Base-by-base conservation (phyloP, 2,113 vertebrate genomes). In the Cynopterus brachyotis region DNA sequence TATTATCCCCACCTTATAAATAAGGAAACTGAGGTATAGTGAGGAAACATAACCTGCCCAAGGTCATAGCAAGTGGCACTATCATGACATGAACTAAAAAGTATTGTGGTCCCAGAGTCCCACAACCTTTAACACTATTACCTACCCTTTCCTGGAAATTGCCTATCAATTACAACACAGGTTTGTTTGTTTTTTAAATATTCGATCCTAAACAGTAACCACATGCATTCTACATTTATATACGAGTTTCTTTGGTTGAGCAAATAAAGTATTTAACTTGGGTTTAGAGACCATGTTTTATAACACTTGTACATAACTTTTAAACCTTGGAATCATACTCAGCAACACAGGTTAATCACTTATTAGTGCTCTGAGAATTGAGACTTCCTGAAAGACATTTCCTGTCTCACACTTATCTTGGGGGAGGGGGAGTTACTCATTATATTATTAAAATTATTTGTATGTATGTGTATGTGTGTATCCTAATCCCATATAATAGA, bases 1-100 rank as follows among this genome's bases (percentile, higher is more conserved):
- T 82, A 53, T 76, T 26, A 93, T 50, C 59, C 19, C 50, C 76
- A 89, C 69, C 76, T 76, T 75, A 62, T 30, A 94, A 59, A 35
- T 42, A 81, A 57, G 30, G 50, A 92, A 83, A 78, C 32, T 78
- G 78, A 69, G 12, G 28, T 70, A 70, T 19, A 42, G 26, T 42
- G 62, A 62, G 86, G 9, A 72, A 0, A 87, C 75, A 78, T 73
- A 78, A 96, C 70, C 92, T 96, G 94, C 70, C 84, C 76, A 78
- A 95, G 11, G 40, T 37, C 94, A 96, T 4, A 94, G 57, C 62
- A 80, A 81, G 67, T 42, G 26, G 57, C 69, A 28, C 67, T 72
- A 67, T 2, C 7, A 37, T 35, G 40, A 91, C n/a, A 20, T 86
- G n/a, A 87, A 81, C 26, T 30, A 80, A 66, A 80, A 66, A 72